A percentile compares a stretch with the other conserved stretches of the same genome.
These are phyloP conservation scores for Paramormyrops kingsleyae DNA, from an alignment of 2,113 vertebrate genomes.

Conservation along the genomic window DNA sequence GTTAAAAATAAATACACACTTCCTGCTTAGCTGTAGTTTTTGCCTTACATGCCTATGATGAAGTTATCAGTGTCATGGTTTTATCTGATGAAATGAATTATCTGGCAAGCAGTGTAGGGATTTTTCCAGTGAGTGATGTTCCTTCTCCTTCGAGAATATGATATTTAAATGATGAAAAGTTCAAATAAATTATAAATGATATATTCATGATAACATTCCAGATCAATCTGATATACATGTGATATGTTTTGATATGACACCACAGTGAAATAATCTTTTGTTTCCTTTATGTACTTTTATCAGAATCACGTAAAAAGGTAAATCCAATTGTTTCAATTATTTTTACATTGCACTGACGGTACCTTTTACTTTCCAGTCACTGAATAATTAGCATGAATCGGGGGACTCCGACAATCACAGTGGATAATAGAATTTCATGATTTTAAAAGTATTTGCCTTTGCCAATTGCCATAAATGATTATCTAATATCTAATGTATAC, in stretches of 20 bases:
- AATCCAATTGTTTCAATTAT: background rate
- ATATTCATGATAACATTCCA: background rate
- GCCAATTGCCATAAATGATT: background rate
- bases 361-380: background rate
- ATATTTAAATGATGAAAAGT: background rate
- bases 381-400: background rate
- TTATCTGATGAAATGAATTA: conserved; percentile 11
- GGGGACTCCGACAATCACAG: background rate
- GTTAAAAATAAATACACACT: conserved; percentile 2
- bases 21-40: conserved; percentile 10
- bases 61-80: conserved; percentile 8
- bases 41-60: background rate
- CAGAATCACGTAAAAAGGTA: background rate
- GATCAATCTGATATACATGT: background rate
- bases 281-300: background rate
- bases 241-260: background rate
- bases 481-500: background rate
- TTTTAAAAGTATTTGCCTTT: background rate
- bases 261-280: background rate
- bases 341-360: background rate
- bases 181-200: background rate
- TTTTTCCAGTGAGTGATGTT: conserved; percentile 16
- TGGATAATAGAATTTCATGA: background rate
- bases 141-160: background rate
- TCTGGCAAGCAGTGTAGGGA: conserved; percentile 14